phyloP scores from a whole-genome alignment of 1,140 invertebrate species.

The Nomia melanderi region DNA sequence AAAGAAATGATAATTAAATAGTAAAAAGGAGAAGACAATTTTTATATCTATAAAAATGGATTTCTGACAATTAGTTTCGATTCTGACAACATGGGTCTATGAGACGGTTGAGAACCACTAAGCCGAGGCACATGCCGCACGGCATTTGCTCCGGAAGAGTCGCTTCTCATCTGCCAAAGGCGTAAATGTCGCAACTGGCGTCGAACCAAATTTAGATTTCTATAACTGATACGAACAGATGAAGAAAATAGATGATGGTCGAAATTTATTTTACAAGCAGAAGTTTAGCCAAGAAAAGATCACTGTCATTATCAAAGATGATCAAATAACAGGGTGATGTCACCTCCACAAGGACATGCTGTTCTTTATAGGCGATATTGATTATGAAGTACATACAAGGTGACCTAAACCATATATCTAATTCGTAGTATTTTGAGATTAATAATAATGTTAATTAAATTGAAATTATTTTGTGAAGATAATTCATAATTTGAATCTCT shows the following conservation, averaged over 20 bases:
- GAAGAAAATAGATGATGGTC: slow-evolving; percentile 15
- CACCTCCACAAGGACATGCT: neutral
- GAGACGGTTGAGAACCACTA: neutral
- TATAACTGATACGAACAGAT: slow-evolving; percentile 16
- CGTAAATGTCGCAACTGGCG: neutral
- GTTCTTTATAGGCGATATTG: too few relatives aligned
- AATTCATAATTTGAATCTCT: too few relatives aligned
- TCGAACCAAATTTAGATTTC: slow-evolving; percentile 15
- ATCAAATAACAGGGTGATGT: neutral
- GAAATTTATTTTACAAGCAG: slow-evolving; percentile 1
- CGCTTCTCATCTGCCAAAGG: neutral
- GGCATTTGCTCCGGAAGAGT: neutral
- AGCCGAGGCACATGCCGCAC: neutral
- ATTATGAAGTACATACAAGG: too few relatives aligned
- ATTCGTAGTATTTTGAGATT: too few relatives aligned
- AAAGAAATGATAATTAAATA: too few relatives aligned
- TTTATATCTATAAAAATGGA: too few relatives aligned
- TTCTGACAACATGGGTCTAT: too few relatives aligned
- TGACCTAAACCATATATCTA: too few relatives aligned
- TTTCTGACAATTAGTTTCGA: too few relatives aligned
- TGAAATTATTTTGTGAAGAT: too few relatives aligned
- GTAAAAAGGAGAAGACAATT: too few relatives aligned
- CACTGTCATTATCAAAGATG: neutral
- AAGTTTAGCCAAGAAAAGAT: slow-evolving; percentile 3
- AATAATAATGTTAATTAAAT: too few relatives aligned